Conservation (phyloP, 92 coral and sea anemone species). For the Zoanthus solanderi region DNA sequence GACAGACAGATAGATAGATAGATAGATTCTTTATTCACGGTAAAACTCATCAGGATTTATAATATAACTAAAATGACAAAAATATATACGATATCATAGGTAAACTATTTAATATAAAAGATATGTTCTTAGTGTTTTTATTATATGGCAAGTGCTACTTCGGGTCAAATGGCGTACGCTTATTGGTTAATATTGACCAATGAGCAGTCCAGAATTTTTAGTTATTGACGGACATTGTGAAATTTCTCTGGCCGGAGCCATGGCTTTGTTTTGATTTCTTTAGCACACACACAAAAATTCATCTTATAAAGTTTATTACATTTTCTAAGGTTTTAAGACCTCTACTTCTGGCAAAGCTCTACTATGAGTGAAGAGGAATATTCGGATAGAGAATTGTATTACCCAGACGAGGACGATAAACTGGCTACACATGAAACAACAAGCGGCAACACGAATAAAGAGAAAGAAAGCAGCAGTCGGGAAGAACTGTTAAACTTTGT, state of each 20-base stretch:
- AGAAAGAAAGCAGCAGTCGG: no score
- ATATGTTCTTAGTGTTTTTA: not conserved
- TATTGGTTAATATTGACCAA: no score
- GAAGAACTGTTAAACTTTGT: no score
- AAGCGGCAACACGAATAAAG: slow-evolving; percentile 44
- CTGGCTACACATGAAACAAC: slow-evolving; percentile 46
- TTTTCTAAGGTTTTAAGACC: slow-evolving; percentile 31
- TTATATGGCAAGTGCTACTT: slow-evolving; percentile 30
- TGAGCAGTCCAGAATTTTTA: no score
- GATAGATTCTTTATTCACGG: no score
- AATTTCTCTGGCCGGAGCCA: not conserved
- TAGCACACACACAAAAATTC: slow-evolving; percentile 21
- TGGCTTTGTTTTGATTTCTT: slow-evolving; percentile 2
- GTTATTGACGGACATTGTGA: no score
- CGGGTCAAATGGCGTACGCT: not conserved
- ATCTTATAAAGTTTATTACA: slow-evolving; percentile 28
- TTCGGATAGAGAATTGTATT: slow-evolving; percentile 50
- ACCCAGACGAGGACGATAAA: slow-evolving; percentile 55
- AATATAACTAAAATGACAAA: not conserved
- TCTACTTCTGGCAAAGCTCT: no score
- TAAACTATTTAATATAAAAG: no score
- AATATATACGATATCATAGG: no score
- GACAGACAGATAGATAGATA: no score
- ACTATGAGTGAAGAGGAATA: slow-evolving; percentile 33
- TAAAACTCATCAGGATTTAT: no score